A percentile compares a stretch with the other conserved stretches of the same genome.
Evolutionary conservation across 2,797 vertebrate species (phyloP).

Genomic region (Syngnathus acus): DNA sequence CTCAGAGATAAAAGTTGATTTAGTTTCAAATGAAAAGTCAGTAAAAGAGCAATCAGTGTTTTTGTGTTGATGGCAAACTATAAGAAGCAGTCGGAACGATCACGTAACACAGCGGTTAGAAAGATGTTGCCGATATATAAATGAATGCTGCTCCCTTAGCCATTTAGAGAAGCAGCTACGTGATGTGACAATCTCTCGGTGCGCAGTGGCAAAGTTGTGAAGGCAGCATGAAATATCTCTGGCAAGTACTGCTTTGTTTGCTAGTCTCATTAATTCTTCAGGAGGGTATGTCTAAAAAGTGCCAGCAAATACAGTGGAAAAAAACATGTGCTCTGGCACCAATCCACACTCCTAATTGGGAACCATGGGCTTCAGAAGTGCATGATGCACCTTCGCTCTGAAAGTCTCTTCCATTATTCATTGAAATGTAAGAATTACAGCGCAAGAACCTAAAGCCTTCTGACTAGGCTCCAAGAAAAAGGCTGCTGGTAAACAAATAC

Average conservation of each 20-base stretch:
- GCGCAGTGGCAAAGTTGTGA: conserved; percentile 63
- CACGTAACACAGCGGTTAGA: conserved; percentile 8
- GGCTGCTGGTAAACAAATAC: conserved; percentile 38
- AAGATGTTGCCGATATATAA: conserved; percentile 42
- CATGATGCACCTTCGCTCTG: conserved; percentile 67
- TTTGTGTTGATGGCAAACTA: conserved; percentile 7
- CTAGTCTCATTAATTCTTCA: conserved; percentile 77
- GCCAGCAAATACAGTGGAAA: conserved; percentile 65
- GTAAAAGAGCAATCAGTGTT: too few relatives aligned
- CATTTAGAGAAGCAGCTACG: conserved; percentile 45
- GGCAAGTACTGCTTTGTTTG: conserved; percentile 64
- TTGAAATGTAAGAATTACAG: conserved; percentile 62
- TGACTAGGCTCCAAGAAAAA: conserved; percentile 46
- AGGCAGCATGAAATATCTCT: conserved; percentile 65
- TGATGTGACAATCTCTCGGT: conserved; percentile 58
- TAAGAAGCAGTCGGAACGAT: conserved; percentile 44
- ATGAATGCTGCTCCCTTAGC: conserved; percentile 49
- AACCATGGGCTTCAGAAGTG: conserved; percentile 65
- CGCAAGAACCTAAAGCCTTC: conserved; percentile 56
- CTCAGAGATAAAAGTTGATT: conserved; percentile 6
- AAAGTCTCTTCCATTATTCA: conserved; percentile 75
- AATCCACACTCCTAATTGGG: conserved; percentile 71
- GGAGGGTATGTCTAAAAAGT: conserved; percentile 70
- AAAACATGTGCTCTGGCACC: conserved; percentile 73
- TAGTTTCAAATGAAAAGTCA: not conserved